Percentiles rank a stretch among this genome's conserved stretches.
Evolutionary conservation across 2,888 invertebrate genomes (phyloP).

Genomic region (Cosmia trapezina): DNA sequence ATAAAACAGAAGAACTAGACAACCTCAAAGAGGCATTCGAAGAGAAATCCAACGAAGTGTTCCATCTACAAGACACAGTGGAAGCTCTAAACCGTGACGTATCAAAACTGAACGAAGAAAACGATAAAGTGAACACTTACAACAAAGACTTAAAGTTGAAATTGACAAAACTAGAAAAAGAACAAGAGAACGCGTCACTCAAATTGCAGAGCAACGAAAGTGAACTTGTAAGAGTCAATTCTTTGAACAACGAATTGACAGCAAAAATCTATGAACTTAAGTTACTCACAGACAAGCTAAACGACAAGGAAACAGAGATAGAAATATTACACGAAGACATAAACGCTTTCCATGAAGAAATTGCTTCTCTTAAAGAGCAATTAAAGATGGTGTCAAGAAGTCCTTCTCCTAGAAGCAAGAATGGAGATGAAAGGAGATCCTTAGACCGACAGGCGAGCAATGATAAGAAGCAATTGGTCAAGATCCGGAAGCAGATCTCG

Average conservation of each 20-base stretch:
- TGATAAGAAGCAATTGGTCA: slow-evolving; percentile 91
- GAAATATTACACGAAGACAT: slow-evolving; percentile 89
- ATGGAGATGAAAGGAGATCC: slow-evolving; percentile 88
- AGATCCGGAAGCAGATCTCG: slow-evolving; percentile 86
- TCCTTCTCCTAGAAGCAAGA: slow-evolving; percentile 91
- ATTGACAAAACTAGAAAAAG: slow-evolving; percentile 84
- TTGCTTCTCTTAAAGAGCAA: slow-evolving; percentile 85
- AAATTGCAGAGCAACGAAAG: slow-evolving; percentile 83
- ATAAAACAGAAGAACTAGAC: slow-evolving; percentile 87
- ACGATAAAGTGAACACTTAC: slow-evolving; percentile 78
- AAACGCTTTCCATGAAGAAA: slow-evolving; percentile 87
- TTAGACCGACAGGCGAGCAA: slow-evolving; percentile 86
- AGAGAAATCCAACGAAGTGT: slow-evolving; percentile 83
- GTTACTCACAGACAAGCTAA: slow-evolving; percentile 82
- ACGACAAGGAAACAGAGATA: slow-evolving; percentile 89
- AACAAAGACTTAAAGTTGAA: slow-evolving; percentile 83
- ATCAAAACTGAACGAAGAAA: slow-evolving; percentile 83
- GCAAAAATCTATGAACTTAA: slow-evolving; percentile 85
- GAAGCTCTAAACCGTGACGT: slow-evolving; percentile 80
- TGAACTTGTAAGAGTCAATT: slow-evolving; percentile 81
- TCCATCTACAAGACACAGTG: slow-evolving; percentile 83
- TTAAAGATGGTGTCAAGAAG: slow-evolving; percentile 86
- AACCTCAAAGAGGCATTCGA: slow-evolving; percentile 86
- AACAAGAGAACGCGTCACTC: slow-evolving; percentile 84
- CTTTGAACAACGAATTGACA: slow-evolving; percentile 82